These are phyloP conservation scores for Eupeodes latifasciatus DNA, from an alignment of 2,888 invertebrate genomes.

Conservation along the genomic window DNA sequence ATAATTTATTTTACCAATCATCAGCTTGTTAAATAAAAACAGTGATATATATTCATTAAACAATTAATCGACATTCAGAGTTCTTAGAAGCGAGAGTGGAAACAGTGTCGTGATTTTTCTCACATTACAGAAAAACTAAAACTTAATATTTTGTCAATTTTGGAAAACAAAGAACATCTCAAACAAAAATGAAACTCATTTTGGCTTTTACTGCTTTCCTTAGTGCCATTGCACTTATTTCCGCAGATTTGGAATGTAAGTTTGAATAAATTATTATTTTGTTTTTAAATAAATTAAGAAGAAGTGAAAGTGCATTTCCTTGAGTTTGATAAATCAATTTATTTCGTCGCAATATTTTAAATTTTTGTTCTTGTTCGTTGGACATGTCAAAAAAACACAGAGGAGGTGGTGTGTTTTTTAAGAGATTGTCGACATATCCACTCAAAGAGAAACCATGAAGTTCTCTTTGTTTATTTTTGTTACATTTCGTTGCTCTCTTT, in stretches of 20 bases:
- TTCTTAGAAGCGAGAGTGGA: constrained; percentile 41
- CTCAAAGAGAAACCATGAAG: neutral
- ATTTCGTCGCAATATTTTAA: constrained; percentile 46
- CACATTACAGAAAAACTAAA: neutral
- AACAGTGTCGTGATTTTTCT: constrained; percentile 30
- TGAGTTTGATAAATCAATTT: constrained; percentile 20
- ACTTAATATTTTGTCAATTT: neutral
- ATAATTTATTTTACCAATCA: constrained; percentile 1
- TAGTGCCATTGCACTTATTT: constrained; percentile 33
- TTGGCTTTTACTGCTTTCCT: constrained; percentile 46
- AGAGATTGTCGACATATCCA: constrained; percentile 14
- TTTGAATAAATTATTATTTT: constrained; percentile 12
- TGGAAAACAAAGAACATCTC: constrained; percentile 7
- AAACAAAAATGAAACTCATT: constrained; percentile 52
- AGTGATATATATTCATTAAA: constrained; percentile 9
- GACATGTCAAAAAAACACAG: neutral
- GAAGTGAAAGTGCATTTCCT: constrained; percentile 51
- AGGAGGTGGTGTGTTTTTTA: neutral
- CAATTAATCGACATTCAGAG: constrained; percentile 52
- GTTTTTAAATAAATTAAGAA: neutral
- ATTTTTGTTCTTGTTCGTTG: neutral
- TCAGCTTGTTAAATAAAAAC: constrained; percentile 44
- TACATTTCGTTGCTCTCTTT: neutral
- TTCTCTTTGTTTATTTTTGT: constrained; percentile 2
- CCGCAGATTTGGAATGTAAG: constrained; percentile 48